Base-by-base conservation (phyloP, 2,113 vertebrate species). In the Ailurus styani region DNA sequence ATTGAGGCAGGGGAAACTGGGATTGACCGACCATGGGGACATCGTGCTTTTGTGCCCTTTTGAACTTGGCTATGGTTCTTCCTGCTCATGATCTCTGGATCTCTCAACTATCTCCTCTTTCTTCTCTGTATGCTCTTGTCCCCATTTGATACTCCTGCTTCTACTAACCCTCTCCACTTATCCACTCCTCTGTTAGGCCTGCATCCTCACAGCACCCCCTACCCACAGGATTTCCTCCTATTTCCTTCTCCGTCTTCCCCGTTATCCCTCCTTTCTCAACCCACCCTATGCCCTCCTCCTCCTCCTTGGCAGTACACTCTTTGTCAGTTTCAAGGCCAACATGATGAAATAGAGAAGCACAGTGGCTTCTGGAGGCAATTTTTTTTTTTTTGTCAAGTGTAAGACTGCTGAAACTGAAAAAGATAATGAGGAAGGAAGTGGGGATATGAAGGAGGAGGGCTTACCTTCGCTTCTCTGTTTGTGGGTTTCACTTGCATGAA, bases 381-480 rank as follows among this genome's bases (percentile, higher is more conserved):
- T 57, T 90, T 57, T 70, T 2, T 54, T 50, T 90, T 57, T 82
- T 7, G 20, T 62, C 2, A 37, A 87, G 75, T 93, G 72, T 78
- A 57, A 90, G 31, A 37, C 34, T 57, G 93, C 77, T 45, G 40
- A 90, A 90, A 62, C 75, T 66, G 52, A 90, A 40, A 77, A 66
- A 70, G 9, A 77, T 66, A 92, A 83, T 84, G 37, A 96, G 68
- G 87, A 91, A 89, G 54, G 60, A 96, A 92, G 50, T 57, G 21
- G 31, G 27, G 29, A 15, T 11, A 11, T 50, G 37, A 52, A 47
- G 55, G 12, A 54, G 34, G 55, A 27, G 7, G 12, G 7, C n/a
- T 93, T 34, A 81, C 79, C 52, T 87, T 89, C 60, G 40, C 57
- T 70, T 91, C 82, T 93, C 82, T 47, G 47, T 79, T 90, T 52